phyloP scores from a whole-genome alignment of 2,113 vertebrate species.

The Australoheros scitulus region DNA sequence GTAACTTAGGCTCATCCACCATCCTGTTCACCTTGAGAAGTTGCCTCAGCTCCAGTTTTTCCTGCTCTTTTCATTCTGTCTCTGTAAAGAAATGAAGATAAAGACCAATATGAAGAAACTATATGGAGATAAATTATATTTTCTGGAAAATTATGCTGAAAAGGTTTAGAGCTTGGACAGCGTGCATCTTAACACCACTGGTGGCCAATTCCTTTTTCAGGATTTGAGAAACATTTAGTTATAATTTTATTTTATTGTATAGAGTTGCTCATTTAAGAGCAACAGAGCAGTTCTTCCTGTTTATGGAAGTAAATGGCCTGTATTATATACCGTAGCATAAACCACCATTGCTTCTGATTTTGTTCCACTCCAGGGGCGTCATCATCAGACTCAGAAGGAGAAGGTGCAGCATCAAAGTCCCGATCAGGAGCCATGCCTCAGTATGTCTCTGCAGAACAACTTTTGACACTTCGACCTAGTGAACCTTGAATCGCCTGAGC shows the following conservation, averaged over 20 bases:
- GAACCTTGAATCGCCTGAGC: conserved; percentile 39
- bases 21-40: no score
- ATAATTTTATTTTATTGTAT: neutral
- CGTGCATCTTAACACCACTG: neutral
- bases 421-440: conserved; percentile 93
- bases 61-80: no score
- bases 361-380: conserved; percentile 83
- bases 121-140: neutral
- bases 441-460: conserved; percentile 75
- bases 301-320: neutral
- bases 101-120: neutral
- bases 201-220: neutral
- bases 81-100: neutral
- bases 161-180: neutral
- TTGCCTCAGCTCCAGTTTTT: no score
- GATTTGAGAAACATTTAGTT: neutral
- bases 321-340: neutral
- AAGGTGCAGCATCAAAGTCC: conserved; percentile 83
- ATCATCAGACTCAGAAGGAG: conserved; percentile 94
- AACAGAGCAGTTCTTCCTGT: neutral
- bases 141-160: no score
- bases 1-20: neutral
- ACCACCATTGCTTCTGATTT: neutral
- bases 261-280: neutral
- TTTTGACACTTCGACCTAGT: conserved; percentile 23